These are phyloP conservation scores for Leptinotarsa tumamoca DNA, from an alignment of 2,888 invertebrate species.

Conservation along the genomic window DNA sequence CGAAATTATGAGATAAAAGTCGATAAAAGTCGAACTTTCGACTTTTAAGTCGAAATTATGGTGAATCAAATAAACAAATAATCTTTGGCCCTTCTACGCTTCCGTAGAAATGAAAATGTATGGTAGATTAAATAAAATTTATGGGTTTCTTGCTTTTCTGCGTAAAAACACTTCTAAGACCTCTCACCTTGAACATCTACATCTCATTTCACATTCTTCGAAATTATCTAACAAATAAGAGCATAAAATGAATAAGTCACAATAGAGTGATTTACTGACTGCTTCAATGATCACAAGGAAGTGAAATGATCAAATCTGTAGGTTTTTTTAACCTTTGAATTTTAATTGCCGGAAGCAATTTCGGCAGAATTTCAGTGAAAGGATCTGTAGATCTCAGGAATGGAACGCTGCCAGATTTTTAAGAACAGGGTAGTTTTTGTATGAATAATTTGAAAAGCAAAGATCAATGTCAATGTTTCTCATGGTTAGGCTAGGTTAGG, in stretches of 20 bases:
- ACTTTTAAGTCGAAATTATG: no score
- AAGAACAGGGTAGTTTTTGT: background rate
- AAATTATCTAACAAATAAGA: background rate
- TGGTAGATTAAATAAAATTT: background rate
- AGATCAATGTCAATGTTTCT: no score
- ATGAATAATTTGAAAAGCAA: background rate
- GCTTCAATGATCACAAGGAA: constrained; percentile 15
- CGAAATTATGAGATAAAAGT: no score
- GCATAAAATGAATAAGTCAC: background rate
- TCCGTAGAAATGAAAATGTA: no score
- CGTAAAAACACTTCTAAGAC: background rate
- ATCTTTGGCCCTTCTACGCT: no score
- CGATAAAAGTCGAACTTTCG: no score
- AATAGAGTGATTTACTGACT: background rate
- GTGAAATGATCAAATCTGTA: constrained; percentile 1
- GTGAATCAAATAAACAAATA: no score
- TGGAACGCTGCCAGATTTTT: no score
- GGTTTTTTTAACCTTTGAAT: constrained; percentile 17
- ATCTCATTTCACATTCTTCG: background rate
- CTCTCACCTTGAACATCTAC: background rate
- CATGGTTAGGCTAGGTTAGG: no score
- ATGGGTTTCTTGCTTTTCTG: background rate
- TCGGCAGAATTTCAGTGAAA: background rate
- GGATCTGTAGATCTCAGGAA: background rate
- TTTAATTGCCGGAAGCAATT: constrained; percentile 8